A percentile compares a stretch with the other conserved stretches of the same genome.
Conservation (phyloP, 2,113 vertebrate genomes). For the Antechinus stuartii region DNA sequence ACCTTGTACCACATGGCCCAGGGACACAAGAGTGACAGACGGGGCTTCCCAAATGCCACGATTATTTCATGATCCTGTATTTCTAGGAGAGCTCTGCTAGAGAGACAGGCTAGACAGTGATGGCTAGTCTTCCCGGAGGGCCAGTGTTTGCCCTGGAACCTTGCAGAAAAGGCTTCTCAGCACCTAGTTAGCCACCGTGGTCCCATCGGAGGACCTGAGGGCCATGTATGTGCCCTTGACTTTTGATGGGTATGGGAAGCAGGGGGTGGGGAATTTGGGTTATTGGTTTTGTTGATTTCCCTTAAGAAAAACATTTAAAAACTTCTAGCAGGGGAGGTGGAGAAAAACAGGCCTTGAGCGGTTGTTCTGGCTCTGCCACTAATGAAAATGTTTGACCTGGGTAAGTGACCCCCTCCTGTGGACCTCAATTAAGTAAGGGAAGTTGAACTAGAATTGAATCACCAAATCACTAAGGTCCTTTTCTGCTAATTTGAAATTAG, state of each 20-base stretch:
- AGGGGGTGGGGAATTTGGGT: neutral
- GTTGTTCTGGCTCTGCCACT: neutral
- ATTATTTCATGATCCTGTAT: neutral
- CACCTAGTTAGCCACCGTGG: rapidly evolving
- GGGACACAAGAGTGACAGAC: neutral
- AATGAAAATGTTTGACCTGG: neutral
- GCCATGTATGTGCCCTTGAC: neutral
- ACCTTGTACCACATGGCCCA: neutral
- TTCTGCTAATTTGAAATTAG: neutral
- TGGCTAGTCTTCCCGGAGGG: neutral
- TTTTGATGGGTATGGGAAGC: neutral
- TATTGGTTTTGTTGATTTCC: neutral
- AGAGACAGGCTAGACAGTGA: neutral
- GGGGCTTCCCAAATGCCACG: neutral
- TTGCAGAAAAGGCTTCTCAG: neutral
- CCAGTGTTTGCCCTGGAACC: neutral
- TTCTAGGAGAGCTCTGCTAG: neutral
- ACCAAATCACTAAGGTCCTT: neutral
- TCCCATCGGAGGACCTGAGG: neutral
- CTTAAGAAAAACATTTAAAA: neutral
- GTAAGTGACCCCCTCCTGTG: neutral
- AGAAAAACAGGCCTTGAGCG: neutral
- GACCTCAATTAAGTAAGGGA: neutral
- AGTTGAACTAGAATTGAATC: neutral
- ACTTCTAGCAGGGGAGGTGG: neutral